Base-by-base conservation (phyloP, 2,113 vertebrate genomes). In the Paradisaea rubra region DNA sequence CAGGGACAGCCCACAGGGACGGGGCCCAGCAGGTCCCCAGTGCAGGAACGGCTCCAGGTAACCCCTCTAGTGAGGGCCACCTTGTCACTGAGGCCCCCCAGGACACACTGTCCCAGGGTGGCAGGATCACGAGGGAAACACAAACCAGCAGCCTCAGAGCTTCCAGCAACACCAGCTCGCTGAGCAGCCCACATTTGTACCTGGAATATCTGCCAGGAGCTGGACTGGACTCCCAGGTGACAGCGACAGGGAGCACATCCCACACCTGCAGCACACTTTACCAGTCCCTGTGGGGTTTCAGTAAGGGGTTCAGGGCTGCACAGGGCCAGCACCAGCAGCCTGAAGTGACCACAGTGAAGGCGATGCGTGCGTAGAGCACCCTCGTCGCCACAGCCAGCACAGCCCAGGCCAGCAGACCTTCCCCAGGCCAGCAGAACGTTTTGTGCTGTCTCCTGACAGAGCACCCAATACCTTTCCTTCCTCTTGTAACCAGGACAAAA, bases 181-280 rank as follows among this genome's bases (percentile, higher is more conserved):
- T 5, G 33, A 11, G 35, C 50, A 50, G 71, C 35, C 37, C 3
- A 3, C 0, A 0, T 1, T 5, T 8, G 47, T 1, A 3, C 2
- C 45, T 9, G 44, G 24, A 25, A 2, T 1, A 3, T 1, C 49
- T 17, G 35, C 76, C 28, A 13, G 31, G 27, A 77, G 53, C 65
- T 19, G n/a, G 27, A 1, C 20, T 3, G 0, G 24, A 1, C 41
- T 7, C 7, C 30, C 39, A 3, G 61, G 63, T 12, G 50, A 6
- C 0, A 25, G 61, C 35, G 41, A 54, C 52, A 35, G 57, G 19
- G 44, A 11, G 53, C 50, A 17, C 0, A 1, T 1, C 13, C 6
- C 41, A 13, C 2, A 0, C 4, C 65, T 23, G 5, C 2, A 2
- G 3, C 3, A 3, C 15, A 10, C 2, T 4, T 9, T 12, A 10